Conservation (phyloP, 1,140 invertebrate genomes). For the Saccostrea echinata region DNA sequence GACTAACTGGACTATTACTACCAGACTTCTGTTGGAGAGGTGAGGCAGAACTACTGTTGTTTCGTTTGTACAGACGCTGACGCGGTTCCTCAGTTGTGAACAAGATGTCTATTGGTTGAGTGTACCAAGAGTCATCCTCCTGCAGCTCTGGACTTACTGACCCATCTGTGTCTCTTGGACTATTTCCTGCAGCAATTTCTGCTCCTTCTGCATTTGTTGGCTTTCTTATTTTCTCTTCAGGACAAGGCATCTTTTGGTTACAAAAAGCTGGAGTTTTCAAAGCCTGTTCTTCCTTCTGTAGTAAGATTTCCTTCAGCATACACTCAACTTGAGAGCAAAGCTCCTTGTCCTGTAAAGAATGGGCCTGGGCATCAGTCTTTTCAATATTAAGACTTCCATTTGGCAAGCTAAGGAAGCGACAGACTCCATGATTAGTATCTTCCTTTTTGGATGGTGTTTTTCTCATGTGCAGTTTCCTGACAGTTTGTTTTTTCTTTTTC, state of each 20-base stretch:
- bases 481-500: conserved; percentile 14
- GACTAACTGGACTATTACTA: background rate
- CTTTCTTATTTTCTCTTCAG: conserved; percentile 9
- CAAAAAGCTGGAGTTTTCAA: background rate
- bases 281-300: conserved; percentile 45
- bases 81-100: conserved; percentile 56
- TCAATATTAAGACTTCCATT: conserved; percentile 42
- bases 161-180: conserved; percentile 42
- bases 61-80: conserved; percentile 65
- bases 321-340: conserved; percentile 66
- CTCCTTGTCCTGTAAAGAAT: conserved; percentile 56
- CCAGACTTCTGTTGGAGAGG: conserved; percentile 38
- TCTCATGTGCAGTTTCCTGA: background rate
- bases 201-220: background rate
- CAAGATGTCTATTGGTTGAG: conserved; percentile 65
- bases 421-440: background rate
- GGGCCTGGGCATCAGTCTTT: conserved; percentile 38
- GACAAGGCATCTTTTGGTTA: background rate
- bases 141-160: conserved; percentile 66
- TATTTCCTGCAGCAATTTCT: background rate
- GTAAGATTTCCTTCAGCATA: conserved; percentile 67
- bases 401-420: conserved; percentile 61
- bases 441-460: conserved; percentile 14
- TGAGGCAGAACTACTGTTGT: conserved; percentile 56
- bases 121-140: conserved; percentile 71